Percentiles rank a stretch among this genome's conserved stretches.
Evolutionary conservation across 2,113 vertebrate genomes (phyloP).

Genomic region (Anarhynchus alexandrinus): DNA sequence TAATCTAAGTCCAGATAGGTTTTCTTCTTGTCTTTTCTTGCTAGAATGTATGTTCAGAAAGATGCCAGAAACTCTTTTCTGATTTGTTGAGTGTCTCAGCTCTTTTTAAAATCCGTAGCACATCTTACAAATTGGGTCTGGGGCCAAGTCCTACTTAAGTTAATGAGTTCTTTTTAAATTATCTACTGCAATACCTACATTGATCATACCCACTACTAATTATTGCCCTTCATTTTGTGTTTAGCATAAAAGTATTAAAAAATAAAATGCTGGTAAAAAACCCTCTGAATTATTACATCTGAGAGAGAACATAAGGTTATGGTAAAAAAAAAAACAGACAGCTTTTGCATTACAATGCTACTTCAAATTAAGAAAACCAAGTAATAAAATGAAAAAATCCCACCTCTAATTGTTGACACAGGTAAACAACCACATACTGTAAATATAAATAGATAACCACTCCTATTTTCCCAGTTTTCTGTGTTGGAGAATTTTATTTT

Average conservation of each 20-base stretch:
- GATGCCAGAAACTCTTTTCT: neutral
- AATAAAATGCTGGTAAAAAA: accelerated
- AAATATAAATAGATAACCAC: neutral
- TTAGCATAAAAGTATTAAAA: neutral
- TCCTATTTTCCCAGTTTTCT: neutral
- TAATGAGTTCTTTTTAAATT: neutral
- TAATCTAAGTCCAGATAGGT: neutral
- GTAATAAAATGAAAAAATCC: neutral
- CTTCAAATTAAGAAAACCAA: neutral
- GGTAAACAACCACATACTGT: neutral
- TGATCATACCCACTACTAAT: neutral
- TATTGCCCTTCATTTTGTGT: neutral
- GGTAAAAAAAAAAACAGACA: neutral
- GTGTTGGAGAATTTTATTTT: neutral
- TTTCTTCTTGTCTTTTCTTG: neutral
- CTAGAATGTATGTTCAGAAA: neutral
- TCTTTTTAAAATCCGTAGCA: neutral
- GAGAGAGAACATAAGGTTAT: neutral
- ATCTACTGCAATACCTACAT: neutral
- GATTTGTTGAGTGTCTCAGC: neutral
- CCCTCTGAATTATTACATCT: neutral
- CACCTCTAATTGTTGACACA: neutral
- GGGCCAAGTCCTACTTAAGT: neutral
- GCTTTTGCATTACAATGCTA: neutral
- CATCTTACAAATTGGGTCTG: neutral